These are phyloP conservation scores for Tetraodon nigroviridis DNA, from an alignment of 2,113 vertebrate genomes.

Conservation along the genomic window DNA sequence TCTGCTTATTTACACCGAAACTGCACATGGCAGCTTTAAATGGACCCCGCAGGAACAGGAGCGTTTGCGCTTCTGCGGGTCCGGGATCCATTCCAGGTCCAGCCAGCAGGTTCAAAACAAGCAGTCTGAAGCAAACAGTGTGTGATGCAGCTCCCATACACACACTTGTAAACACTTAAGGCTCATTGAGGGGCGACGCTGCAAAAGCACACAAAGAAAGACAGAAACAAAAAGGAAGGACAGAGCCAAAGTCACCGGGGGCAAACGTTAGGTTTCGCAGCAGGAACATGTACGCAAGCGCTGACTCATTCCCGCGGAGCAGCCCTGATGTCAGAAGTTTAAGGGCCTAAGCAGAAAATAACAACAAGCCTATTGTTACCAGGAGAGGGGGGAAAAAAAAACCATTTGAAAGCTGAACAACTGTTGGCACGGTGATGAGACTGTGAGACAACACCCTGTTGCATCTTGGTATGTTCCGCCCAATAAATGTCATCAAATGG, in stretches of 20 bases:
- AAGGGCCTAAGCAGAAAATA: constrained; percentile 30
- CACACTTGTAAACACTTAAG: constrained; percentile 64
- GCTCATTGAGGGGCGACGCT: constrained; percentile 50
- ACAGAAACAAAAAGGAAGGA: constrained; percentile 21
- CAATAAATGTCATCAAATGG: constrained; percentile 35
- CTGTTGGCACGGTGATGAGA: background rate
- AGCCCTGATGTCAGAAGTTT: constrained; percentile 59
- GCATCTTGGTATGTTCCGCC: background rate
- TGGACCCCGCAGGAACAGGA: no score
- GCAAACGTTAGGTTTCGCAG: constrained; percentile 48
- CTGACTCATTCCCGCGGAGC: constrained; percentile 64
- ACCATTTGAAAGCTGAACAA: no score
- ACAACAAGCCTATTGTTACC: constrained; percentile 57
- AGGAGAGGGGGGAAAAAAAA: no score
- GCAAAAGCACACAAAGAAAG: constrained; percentile 25
- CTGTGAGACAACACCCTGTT: background rate
- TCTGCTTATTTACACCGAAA: background rate
- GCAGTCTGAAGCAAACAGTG: constrained; percentile 21
- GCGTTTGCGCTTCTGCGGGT: background rate
- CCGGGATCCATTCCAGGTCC: constrained; percentile 4
- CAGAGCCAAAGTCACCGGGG: constrained; percentile 62
- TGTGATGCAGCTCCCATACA: constrained; percentile 35
- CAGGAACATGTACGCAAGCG: constrained; percentile 63
- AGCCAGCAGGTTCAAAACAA: constrained; percentile 2
- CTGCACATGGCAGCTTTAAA: background rate